phyloP scores from a whole-genome alignment of 2,797 vertebrate species.

The Eupleurogrammus muticus region DNA sequence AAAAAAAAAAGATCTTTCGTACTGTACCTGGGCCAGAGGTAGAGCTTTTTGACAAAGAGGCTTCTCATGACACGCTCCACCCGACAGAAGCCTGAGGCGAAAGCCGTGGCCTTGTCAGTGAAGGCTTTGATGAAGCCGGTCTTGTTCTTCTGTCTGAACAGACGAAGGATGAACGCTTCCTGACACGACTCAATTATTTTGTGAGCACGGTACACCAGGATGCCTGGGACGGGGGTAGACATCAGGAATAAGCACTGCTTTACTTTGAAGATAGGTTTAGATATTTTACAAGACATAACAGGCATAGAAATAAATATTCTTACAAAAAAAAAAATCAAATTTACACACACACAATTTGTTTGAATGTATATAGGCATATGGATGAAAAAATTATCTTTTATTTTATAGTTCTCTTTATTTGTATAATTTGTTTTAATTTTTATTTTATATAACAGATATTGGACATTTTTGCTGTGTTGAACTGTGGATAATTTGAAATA shows the following conservation, averaged over 20 bases:
- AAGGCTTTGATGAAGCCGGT: conserved; percentile 98
- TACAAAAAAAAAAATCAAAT: neutral
- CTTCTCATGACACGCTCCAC: conserved; percentile 98
- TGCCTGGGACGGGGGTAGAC: conserved; percentile 80
- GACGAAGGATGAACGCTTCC: conserved; percentile 96
- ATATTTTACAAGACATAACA: neutral
- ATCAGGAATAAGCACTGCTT: neutral
- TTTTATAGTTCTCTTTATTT: no score
- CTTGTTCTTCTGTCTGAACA: conserved; percentile 98
- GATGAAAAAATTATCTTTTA: no score
- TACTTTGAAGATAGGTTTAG: neutral
- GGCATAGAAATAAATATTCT: neutral
- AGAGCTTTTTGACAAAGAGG: conserved; percentile 96
- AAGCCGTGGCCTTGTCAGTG: conserved; percentile 93
- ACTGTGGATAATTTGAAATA: no score
- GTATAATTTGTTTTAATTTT: no score
- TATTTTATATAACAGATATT: no score
- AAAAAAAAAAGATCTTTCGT: neutral
- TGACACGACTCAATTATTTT: conserved; percentile 98
- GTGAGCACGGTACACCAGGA: conserved; percentile 96
- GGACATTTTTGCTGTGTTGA: no score
- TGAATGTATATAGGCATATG: no score
- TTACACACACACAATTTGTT: no score
- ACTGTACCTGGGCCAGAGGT: conserved; percentile 96
- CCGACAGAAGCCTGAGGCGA: conserved; percentile 94